These are phyloP conservation scores for Hypomesus transpacificus DNA, from an alignment of 2,113 vertebrate genomes.

Conservation along the genomic window DNA sequence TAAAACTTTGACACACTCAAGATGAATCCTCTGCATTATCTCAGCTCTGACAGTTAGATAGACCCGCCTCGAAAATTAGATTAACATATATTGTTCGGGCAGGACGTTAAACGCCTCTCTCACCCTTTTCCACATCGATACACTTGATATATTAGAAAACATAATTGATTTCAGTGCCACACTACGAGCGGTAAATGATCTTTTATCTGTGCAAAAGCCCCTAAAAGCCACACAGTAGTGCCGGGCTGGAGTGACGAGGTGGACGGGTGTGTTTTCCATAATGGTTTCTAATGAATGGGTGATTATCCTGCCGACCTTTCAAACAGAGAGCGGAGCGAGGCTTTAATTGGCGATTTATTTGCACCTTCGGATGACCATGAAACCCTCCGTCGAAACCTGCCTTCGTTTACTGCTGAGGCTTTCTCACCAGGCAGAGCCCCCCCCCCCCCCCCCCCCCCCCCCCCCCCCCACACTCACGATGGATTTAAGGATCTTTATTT, in stretches of 20 bases:
- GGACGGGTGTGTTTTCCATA: constrained; percentile 41
- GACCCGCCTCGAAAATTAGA: constrained; percentile 26
- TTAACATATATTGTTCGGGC: constrained; percentile 31
- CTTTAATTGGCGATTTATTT: constrained; percentile 63
- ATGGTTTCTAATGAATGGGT: constrained; percentile 60
- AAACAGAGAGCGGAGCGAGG: constrained; percentile 40
- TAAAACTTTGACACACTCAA: constrained; percentile 24
- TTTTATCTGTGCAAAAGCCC: constrained; percentile 48
- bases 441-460: constrained; percentile 11
- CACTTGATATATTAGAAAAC: constrained; percentile 56
- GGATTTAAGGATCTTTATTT: constrained; percentile 65
- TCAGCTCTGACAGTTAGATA: constrained; percentile 27
- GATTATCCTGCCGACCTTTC: constrained; percentile 60
- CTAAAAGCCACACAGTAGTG: constrained; percentile 51
- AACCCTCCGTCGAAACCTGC: constrained; percentile 57
- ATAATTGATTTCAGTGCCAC: constrained; percentile 62
- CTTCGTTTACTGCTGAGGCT: constrained; percentile 46
- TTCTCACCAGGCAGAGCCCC: constrained; percentile 23
- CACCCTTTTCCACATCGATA: constrained; percentile 40
- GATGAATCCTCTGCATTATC: constrained; percentile 39
- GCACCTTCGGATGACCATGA: constrained; percentile 42
- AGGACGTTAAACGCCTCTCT: constrained; percentile 40
- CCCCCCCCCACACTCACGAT: constrained; percentile 40
- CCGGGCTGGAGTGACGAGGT: constrained; percentile 49
- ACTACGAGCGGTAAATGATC: constrained; percentile 61